Base-by-base conservation (phyloP, 1,140 invertebrate genomes). In the Cepaea nemoralis region DNA sequence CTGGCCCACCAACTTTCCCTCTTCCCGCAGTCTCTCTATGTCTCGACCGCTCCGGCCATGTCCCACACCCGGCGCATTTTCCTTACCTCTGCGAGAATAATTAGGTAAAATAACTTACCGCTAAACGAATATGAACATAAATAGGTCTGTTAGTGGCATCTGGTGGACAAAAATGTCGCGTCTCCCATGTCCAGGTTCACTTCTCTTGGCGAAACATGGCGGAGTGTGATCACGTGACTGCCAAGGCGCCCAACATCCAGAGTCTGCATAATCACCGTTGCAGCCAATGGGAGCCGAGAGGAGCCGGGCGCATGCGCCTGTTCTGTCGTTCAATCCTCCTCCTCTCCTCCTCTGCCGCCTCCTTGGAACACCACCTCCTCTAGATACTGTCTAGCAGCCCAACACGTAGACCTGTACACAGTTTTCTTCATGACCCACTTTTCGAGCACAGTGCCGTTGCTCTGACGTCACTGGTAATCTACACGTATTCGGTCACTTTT, bases 221-320 rank as follows among this genome's bases (percentile, higher is more conserved):
- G 77, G 77, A 69, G 22, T 31, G n/a, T 40, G 31, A 24, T 79
- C 77, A 79, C 77, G 77, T 79, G 77, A 79, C 69, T 27, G 27
- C 45, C 37, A 79, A 67, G 40, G 66, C 59, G 77, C 77, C 66
- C 59, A 33, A 27, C 66, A 45, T 19, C 10, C 63, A 55, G 66
- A 31, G 45, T 48, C 77, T 48, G 63, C 77, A 79, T 79, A 69
- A 79, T 79, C 66, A 79, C 31, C 27, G 12, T 67, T 31, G 27
- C 6, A 55, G 33, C 77, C 77, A 79, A 79, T 79, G 77, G 69
- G 69, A 67, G 10, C 63, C 19, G n/a, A 48, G 59, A 24, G 31
- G 0, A 42, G 10, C 14, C 10, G 5, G n/a, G 66, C 77, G 77
- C 77, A 79, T 79, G 77, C 66, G 77, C 77, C 8, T 12, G 66